Base-by-base conservation (phyloP, 2,797 vertebrate species). In the Notolepis coatsorum region DNA sequence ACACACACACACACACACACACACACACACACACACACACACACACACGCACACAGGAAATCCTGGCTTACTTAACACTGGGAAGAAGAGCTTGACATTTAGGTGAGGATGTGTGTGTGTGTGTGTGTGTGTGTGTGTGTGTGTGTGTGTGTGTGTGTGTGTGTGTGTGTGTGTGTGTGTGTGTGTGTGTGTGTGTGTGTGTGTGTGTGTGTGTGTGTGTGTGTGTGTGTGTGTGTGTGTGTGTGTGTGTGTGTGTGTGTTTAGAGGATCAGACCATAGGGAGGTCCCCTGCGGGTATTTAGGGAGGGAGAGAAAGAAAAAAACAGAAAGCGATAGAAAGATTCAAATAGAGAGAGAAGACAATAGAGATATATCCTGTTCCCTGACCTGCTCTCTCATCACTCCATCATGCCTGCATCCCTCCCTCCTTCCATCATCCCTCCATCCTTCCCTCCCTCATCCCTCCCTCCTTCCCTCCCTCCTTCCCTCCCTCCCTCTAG, bases 131-230 rank as follows among this genome's bases (percentile, higher is more conserved):
- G 21, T 48, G 25, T 28, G 46, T 28, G 25, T 28, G 12, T 27
- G 24, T 47, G 23, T 47, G 24, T 15, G 12, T 27, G 13, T 9
- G 49, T 35, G 52, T 17, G 18, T 27, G 13, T 18, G 20, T 25
- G 23, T 41, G 13, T 54, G 33, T 27, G 53, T 20, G 38, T 20
- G 24, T 42, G 38, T 10, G 47, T 30, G 25, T 4, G n/a, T 48
- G 23, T n/a, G n/a, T 30, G 25, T 18, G 47, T 49, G 47, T 30
- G 15, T 49, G 24, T n/a, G 47, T 49, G 47, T n/a, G 25, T 28
- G 20, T 21, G 41, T 43, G 42, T 31, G 25, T 50, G 47, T 45
- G 5, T 43, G 41, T 20, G 15, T 18, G 17, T 5, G 5, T 17
- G 6, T 43, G 41, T 12, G 9, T 1, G 7, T 6, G 2, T 35